A percentile compares a stretch with the other conserved stretches of the same genome.
These are phyloP conservation scores for Strigamia maritima DNA, from an alignment of 2,888 invertebrate species.

Conservation along the genomic window DNA sequence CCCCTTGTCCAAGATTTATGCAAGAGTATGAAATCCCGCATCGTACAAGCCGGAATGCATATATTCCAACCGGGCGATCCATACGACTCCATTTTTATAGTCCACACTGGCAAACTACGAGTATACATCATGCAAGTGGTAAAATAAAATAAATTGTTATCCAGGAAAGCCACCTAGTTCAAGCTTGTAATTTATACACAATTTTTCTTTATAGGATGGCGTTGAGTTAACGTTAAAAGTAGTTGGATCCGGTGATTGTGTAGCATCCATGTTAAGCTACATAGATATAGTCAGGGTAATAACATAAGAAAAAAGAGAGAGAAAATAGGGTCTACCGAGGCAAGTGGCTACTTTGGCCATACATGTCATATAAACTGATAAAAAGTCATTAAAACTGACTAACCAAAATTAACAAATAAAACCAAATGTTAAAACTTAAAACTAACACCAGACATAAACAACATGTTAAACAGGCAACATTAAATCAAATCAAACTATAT, in stretches of 20 bases:
- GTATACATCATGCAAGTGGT: slow-evolving; percentile 75
- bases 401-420: too few species aligned
- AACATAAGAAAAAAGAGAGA: slow-evolving; percentile 47
- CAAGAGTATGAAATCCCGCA: slow-evolving; percentile 86
- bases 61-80: slow-evolving; percentile 92
- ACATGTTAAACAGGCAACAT: too few species aligned
- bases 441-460: too few species aligned
- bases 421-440: too few species aligned
- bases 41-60: slow-evolving; percentile 76
- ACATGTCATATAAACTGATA: too few species aligned
- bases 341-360: not conserved
- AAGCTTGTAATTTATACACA: too few species aligned
- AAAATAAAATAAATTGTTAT: slow-evolving; percentile 44
- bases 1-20: slow-evolving; percentile 93
- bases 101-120: slow-evolving; percentile 88
- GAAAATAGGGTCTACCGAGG: not conserved
- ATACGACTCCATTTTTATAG: slow-evolving; percentile 95
- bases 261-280: slow-evolving; percentile 93
- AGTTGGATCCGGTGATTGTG: slow-evolving; percentile 88
- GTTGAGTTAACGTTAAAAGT: slow-evolving; percentile 76
- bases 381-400: too few species aligned
- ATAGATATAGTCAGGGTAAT: slow-evolving; percentile 89
- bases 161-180: too few species aligned
- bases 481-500: too few species aligned
- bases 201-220: slow-evolving; percentile 60